Evolutionary conservation across 2,113 vertebrate species (phyloP).

Genomic region (Aspiorhynchus laticeps): DNA sequence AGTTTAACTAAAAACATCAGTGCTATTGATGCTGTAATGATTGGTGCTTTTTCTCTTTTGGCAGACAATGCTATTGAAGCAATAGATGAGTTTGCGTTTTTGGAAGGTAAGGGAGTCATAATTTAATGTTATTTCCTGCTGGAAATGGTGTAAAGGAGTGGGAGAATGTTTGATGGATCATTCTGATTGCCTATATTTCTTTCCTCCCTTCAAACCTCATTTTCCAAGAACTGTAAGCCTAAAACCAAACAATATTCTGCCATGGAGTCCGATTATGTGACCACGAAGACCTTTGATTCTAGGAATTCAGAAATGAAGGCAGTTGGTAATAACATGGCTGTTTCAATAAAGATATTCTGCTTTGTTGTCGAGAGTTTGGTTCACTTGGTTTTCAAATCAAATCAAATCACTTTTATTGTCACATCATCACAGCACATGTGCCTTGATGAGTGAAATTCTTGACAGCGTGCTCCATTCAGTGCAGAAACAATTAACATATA

Average conservation of each 20-base stretch:
- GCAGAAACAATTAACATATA: no score
- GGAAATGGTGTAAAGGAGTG: slow-evolving; percentile 1
- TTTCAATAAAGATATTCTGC: not conserved
- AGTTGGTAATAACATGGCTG: not conserved
- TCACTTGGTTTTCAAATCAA: not conserved
- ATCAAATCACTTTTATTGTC: no score
- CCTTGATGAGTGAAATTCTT: no score
- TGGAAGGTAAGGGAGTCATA: slow-evolving; percentile 83
- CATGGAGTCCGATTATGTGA: not conserved
- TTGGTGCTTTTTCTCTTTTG: slow-evolving; percentile 50
- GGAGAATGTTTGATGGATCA: slow-evolving; percentile 11
- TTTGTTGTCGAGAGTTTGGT: not conserved
- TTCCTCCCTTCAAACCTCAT: not conserved
- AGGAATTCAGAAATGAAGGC: slow-evolving; percentile 1
- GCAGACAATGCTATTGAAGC: slow-evolving; percentile 95
- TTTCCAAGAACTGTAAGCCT: not conserved
- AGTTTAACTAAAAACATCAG: not conserved
- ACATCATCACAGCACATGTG: no score
- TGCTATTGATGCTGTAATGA: slow-evolving; percentile 2
- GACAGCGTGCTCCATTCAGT: no score
- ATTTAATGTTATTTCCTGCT: slow-evolving; percentile 6
- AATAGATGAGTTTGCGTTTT: slow-evolving; percentile 94
- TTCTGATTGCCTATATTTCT: not conserved
- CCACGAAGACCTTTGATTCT: not conserved
- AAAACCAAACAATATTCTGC: not conserved